Base-by-base conservation (phyloP, 2,888 invertebrate species). In the Philonicus albiceps region DNA sequence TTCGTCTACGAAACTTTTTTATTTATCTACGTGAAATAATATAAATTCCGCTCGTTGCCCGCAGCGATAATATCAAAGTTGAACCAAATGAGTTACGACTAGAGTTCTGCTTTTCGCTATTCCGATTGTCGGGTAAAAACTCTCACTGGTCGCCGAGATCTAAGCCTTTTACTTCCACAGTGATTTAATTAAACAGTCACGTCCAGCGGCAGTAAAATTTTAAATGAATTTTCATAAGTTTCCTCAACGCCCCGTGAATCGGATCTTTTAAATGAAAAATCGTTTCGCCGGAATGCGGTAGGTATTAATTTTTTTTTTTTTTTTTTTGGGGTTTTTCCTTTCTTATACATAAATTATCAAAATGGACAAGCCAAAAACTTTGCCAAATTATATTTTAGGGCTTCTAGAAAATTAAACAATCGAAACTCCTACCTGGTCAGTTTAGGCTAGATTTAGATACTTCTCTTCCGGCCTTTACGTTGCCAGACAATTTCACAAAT, bases 121-220 rank as follows among this genome's bases (percentile, higher is more conserved):
- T 76, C 34, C 76, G 76, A 76, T 76, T 34, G 37, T 22, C 40
- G 37, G 40, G 34, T 76, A 76, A 76, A 76, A 76, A n/a, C 76
- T 37, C 37, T 40, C 40, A 76, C 40, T 76, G 76, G 76, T 19
- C 76, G 76, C n/a, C 37, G 76, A 40, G 76, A 76, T 76, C 76
- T 40, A 76, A 76, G 76, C 76, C 76, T 76, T 76, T 76, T 76
- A 19, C 37, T 27, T 64, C 27, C 64, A n/a, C 64, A 64, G 76
- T 40, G 76, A 76, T 76, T 76, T 76, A 76, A 76, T 76, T 76
- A 76, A 76, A 76, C 76, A 76, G 76, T 76, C 76, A 76, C 76
- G 76, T 76, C 37, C 76, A 76, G 76, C 40, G 34, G 19, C 22
- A 76, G 37, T 76, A 37, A 76, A 76, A 76, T 76, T 76, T 76